phyloP scores from a whole-genome alignment of 2,888 invertebrate species.

The Nephrotoma guestfalica region DNA sequence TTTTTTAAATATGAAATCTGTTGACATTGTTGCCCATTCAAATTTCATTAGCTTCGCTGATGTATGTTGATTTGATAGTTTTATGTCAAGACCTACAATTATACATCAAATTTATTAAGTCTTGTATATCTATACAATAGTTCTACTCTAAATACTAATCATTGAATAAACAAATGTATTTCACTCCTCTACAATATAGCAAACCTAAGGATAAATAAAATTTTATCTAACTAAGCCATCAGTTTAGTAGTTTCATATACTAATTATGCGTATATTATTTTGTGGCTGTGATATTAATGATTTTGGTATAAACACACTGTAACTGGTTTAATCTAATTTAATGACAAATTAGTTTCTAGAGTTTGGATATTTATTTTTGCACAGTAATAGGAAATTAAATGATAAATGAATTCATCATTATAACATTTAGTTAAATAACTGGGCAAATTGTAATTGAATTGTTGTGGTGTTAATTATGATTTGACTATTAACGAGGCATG shows the following conservation, averaged over 20 bases:
- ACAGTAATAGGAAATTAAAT: neutral
- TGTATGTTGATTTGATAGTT: neutral
- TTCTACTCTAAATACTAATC: neutral
- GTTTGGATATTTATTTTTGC: neutral
- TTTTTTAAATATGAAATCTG: neutral
- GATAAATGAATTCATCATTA: neutral
- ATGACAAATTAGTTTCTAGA: neutral
- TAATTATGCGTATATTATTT: neutral
- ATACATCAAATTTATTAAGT: neutral
- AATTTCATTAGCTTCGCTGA: neutral
- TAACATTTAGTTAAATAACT: neutral
- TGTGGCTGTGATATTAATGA: neutral
- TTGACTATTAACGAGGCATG: too few species aligned
- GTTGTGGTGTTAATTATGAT: neutral
- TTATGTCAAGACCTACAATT: neutral
- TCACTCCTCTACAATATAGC: neutral
- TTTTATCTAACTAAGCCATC: neutral
- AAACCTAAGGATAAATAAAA: neutral
- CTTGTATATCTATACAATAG: neutral
- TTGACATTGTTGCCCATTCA: neutral
- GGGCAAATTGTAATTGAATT: neutral
- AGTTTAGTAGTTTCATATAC: neutral
- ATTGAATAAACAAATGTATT: neutral
- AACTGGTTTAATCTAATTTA: neutral
- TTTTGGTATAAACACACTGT: neutral